Conservation (phyloP, 2,113 vertebrate genomes). For the Rhegmatorhina hoffmannsi region DNA sequence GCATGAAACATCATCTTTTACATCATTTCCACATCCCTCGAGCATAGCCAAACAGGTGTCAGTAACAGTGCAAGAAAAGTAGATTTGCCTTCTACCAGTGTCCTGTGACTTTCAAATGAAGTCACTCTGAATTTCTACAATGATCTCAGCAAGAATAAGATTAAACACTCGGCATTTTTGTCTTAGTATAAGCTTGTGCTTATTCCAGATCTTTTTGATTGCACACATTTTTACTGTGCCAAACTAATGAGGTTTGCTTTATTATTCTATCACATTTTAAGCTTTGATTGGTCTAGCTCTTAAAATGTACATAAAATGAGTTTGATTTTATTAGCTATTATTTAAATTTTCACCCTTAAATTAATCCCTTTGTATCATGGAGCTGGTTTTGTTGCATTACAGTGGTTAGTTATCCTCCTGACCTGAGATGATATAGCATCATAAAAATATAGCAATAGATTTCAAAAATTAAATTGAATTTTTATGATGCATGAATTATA, state of each 20-base stretch:
- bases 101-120: not conserved
- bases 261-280: constrained; percentile 12
- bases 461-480: constrained; percentile 14
- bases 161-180: not conserved
- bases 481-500: not conserved
- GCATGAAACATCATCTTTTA: not conserved
- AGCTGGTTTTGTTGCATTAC: not conserved
- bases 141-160: not conserved
- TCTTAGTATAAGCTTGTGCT: not conserved
- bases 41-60: not conserved
- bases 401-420: not conserved
- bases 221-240: not conserved
- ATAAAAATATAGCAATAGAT: not conserved
- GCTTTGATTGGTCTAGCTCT: constrained; percentile 16
- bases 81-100: not conserved
- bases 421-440: not conserved
- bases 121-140: not conserved
- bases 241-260: constrained; percentile 13
- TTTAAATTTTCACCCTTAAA: not conserved
- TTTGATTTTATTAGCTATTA: constrained; percentile 19
- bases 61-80: not conserved
- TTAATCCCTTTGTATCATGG: not conserved
- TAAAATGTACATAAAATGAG: not conserved
- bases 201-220: not conserved
- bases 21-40: not conserved